A percentile compares a stretch with the other conserved stretches of the same genome.
Evolutionary conservation across 2,888 invertebrate genomes (phyloP).

Genomic region (Actias luna): DNA sequence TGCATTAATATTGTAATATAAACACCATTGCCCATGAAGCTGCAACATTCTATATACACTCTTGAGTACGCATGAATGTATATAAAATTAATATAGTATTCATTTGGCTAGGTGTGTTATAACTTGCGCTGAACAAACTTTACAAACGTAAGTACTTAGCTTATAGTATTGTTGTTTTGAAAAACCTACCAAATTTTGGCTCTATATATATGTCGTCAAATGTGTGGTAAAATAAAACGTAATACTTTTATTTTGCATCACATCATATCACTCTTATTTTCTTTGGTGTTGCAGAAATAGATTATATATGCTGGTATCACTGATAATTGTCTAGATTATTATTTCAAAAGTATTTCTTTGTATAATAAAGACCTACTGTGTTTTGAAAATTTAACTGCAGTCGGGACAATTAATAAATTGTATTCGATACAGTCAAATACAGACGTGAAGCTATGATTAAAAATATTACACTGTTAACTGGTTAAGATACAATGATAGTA

Average conservation of each 20-base stretch:
- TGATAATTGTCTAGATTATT: too few relatives aligned
- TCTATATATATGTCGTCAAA: background rate
- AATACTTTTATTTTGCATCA: conserved; percentile 16
- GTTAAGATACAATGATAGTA: too few relatives aligned
- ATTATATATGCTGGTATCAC: conserved; percentile 11
- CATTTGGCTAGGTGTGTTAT: conserved; percentile 76
- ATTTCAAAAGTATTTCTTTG: too few relatives aligned
- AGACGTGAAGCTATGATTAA: too few relatives aligned
- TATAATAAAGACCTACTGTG: too few relatives aligned
- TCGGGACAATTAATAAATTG: too few relatives aligned
- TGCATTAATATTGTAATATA: conserved; percentile 8
- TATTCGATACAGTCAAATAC: too few relatives aligned
- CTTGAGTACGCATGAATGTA: conserved; percentile 46
- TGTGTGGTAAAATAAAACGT: conserved; percentile 8
- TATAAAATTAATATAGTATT: conserved; percentile 65
- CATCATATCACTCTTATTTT: background rate
- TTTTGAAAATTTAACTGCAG: too few relatives aligned
- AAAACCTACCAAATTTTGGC: conserved; percentile 16
- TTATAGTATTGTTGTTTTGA: conserved; percentile 28
- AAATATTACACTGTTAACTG: too few relatives aligned
- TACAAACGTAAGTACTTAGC: conserved; percentile 70
- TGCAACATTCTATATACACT: conserved; percentile 15
- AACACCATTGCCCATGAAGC: background rate
- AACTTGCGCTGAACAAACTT: conserved; percentile 77
- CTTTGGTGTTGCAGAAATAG: background rate